A percentile compares a stretch with the other conserved stretches of the same genome.
These are phyloP conservation scores for Hypena proboscidalis DNA, from an alignment of 2,888 invertebrate species.

Conservation along the genomic window DNA sequence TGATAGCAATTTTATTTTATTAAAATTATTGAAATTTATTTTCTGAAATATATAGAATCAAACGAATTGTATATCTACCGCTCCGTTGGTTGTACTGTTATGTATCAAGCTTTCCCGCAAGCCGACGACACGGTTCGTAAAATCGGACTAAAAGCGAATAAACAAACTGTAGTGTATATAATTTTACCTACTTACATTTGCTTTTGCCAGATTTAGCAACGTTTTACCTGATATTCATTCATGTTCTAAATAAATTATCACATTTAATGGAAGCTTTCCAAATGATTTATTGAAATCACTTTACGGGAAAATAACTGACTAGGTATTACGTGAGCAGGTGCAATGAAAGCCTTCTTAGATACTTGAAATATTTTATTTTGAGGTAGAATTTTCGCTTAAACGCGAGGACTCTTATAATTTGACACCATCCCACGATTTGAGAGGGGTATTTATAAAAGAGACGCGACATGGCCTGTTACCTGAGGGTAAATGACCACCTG, in stretches of 20 bases:
- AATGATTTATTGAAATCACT: too few relatives aligned
- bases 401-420: constrained; percentile 41
- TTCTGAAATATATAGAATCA: constrained; percentile 51
- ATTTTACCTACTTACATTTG: constrained; percentile 29
- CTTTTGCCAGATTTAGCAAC: constrained; percentile 10
- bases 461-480: constrained; percentile 61
- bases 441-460: constrained; percentile 50
- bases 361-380: not conserved
- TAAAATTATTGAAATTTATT: too few relatives aligned
- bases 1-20: too few relatives aligned
- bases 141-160: constrained; percentile 31
- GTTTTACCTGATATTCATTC: constrained; percentile 3
- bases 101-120: constrained; percentile 40
- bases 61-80: constrained; percentile 54
- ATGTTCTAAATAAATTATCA: constrained; percentile 6
- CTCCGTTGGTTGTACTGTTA: constrained; percentile 46
- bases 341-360: too few relatives aligned
- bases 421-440: constrained; percentile 52
- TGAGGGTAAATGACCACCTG: constrained; percentile 83
- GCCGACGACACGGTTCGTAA: constrained; percentile 39
- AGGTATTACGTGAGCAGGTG: too few relatives aligned
- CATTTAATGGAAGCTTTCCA: too few relatives aligned
- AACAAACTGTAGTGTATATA: constrained; percentile 28
- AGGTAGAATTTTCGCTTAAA: constrained; percentile 25
- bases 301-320: too few relatives aligned